Base-by-base conservation (phyloP, 2,113 vertebrate species). In the Platycercus adscitus region DNA sequence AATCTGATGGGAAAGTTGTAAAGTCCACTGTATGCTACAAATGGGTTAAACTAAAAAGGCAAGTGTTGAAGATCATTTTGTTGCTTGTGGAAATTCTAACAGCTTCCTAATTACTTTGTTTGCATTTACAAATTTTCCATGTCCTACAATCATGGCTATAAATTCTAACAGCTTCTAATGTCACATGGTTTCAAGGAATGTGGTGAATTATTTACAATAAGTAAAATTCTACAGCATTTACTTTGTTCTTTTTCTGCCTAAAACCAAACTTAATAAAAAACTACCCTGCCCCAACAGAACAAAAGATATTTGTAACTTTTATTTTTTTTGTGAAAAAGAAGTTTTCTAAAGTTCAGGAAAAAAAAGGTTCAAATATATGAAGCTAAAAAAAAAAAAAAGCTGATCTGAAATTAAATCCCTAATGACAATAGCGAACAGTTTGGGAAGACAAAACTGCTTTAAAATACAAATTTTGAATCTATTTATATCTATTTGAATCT, bases 81-180 rank as follows among this genome's bases (percentile, higher is more conserved):
- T 89, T 89, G 88, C 64, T 50, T 69, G 60, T 93, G 96, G 95
- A 97, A 97, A 95, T 94, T 89, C 83, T 94, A 95, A 96, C 88
- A 94, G 76, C 78, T 96, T 93, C 88, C 83, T 95, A 95, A 97
- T 97, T 92, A 90, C 95, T 89, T 70, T 43, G 47, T 89, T 88
- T 86, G 71, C 91, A 96, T 97, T 96, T 96, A 91, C 75, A 96
- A 91, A 83, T 93, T 96, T 97, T 97, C 95, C 97, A 94, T 89
- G 86, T 46, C 47, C 77, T 94, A 78, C 73, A 92, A 61, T 70
- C 46, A 29, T 7, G 64, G 55, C 58, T 68, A 41, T 90, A 91
- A 96, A 96, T 94, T 94, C 39, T 86, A 90, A 94, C 68, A 65
- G 71, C 49, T 94, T 79, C 55, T 70, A 35, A 14, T 14, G 53